Conservation (phyloP, 2,113 vertebrate species). For the Microcebus ravelobensis region DNA sequence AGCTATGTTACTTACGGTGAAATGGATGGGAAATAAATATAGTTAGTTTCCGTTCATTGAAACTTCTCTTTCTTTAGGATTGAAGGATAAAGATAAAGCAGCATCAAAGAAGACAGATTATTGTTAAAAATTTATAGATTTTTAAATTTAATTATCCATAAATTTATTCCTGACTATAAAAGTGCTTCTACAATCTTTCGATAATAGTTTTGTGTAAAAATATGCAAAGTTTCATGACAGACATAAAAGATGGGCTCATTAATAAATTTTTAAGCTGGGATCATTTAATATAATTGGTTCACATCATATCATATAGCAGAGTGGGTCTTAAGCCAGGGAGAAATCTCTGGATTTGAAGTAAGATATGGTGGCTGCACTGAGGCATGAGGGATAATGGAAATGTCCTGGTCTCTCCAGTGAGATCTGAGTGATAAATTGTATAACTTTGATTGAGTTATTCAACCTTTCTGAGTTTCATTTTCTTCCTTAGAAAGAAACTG, state of each 20-base stretch:
- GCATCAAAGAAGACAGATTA: neutral
- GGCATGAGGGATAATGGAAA: neutral
- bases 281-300: neutral
- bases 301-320: neutral
- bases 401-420: neutral
- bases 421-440: neutral
- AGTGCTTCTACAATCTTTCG: neutral
- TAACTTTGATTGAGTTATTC: neutral
- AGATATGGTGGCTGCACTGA: neutral
- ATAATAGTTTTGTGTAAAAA: slow-evolving; percentile 9
- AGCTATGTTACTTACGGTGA: neutral
- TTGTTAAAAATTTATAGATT: neutral
- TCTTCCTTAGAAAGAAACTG: neutral
- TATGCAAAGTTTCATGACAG: neutral
- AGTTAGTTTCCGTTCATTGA: neutral
- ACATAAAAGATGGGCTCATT: neutral
- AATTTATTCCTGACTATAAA: slow-evolving; percentile 33
- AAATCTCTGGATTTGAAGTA: neutral
- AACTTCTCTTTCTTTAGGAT: neutral
- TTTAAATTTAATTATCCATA: slow-evolving; percentile 36
- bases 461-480: neutral
- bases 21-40: neutral
- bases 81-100: slow-evolving; percentile 23
- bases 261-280: neutral
- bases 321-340: neutral